Conservation (phyloP, 2,113 vertebrate genomes). For the Acrocephalus arundinaceus region DNA sequence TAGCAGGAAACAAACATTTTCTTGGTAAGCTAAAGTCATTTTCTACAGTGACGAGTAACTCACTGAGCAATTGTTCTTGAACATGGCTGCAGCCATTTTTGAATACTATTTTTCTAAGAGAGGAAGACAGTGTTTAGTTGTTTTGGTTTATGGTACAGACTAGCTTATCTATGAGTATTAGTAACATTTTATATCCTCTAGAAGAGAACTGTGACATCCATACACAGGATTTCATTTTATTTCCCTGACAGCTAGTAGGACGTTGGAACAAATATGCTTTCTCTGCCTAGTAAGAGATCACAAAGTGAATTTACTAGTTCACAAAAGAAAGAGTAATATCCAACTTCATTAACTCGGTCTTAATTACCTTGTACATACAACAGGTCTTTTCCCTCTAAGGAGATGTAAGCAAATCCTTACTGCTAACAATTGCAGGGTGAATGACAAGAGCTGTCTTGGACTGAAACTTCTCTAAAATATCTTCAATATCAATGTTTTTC, state of each 20-base stretch:
- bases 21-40: conserved; percentile 42
- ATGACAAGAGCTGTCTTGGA: not conserved
- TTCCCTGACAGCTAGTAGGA: not conserved
- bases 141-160: not conserved
- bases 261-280: too few relatives aligned
- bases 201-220: not conserved
- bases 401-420: not conserved
- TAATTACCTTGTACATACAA: not conserved
- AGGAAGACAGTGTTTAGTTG: not conserved
- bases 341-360: not conserved
- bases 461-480: not conserved
- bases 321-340: not conserved
- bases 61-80: conserved; percentile 64
- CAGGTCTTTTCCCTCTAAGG: not conserved
- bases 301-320: not conserved
- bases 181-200: not conserved
- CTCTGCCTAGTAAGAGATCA: too few relatives aligned
- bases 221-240: not conserved
- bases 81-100: conserved; percentile 24
- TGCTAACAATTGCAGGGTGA: not conserved
- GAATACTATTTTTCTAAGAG: not conserved
- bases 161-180: not conserved
- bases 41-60: conserved; percentile 59
- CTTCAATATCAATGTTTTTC: not conserved
- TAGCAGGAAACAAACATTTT: conserved; percentile 64